Evolutionary conservation across 1,140 invertebrate species (phyloP).

Genomic region (Bombus confusus): DNA sequence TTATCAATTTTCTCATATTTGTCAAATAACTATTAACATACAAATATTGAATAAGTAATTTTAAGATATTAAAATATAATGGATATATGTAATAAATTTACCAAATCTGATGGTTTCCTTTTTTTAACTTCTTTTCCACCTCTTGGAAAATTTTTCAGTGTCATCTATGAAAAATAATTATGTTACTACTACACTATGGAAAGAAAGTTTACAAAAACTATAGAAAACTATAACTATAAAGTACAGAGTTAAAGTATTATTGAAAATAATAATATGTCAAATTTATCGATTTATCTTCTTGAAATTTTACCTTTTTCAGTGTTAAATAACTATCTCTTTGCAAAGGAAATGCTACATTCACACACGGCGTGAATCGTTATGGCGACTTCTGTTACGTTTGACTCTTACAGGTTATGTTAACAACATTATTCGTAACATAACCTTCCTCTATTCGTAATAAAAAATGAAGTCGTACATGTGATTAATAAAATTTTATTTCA

Average conservation of each 20-base stretch:
- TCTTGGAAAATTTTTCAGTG: conserved; percentile 70
- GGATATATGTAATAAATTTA: conserved; percentile 44
- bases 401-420: conserved; percentile 10
- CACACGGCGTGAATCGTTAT: neutral
- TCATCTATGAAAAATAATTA: conserved; percentile 65
- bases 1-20: conserved; percentile 41
- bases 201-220: neutral
- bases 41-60: neutral
- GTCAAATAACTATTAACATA: conserved; percentile 35
- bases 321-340: neutral
- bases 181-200: neutral
- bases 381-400: neutral
- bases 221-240: neutral
- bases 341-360: neutral
- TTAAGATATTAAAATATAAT: neutral
- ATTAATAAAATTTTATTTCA: conserved; percentile 3
- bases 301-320: neutral
- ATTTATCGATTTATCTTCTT: neutral
- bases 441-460: neutral
- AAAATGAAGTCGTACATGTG: neutral
- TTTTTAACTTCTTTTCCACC: conserved; percentile 64
- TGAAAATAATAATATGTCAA: neutral
- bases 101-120: conserved; percentile 45
- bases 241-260: neutral
- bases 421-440: neutral